Evolutionary conservation across 2,113 vertebrate genomes (phyloP).

Genomic region (Tympanuchus pallidicinctus): DNA sequence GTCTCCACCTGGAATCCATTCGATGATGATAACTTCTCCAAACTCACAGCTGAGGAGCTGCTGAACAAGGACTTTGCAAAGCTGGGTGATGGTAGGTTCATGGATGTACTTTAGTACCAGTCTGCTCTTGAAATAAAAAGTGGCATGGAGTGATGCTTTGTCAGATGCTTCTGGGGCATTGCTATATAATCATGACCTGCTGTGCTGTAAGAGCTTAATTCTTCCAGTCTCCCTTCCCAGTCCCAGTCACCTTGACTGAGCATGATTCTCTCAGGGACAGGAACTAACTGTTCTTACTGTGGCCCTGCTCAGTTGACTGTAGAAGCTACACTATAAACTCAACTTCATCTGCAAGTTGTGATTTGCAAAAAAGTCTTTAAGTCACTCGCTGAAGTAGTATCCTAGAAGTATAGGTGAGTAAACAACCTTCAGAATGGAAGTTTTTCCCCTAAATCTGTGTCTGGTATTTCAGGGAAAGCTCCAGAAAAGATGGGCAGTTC

Average conservation of each 20-base stretch:
- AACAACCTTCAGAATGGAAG: not conserved
- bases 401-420: not conserved
- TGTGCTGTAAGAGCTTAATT: not conserved
- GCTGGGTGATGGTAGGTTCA: constrained; percentile 87
- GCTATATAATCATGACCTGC: fast-evolving
- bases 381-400: not conserved
- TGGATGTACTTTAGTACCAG: not conserved
- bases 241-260: not conserved
- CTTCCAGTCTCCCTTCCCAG: not conserved
- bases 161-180: not conserved
- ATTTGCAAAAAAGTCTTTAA: not conserved
- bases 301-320: not conserved
- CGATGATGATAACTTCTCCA: constrained; percentile 98
- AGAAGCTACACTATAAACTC: not conserved
- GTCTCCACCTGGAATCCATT: constrained; percentile 94
- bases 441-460: not conserved
- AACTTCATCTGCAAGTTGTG: not conserved
- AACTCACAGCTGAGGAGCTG: constrained; percentile 96
- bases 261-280: not conserved
- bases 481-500: constrained; percentile 84
- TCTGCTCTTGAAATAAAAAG: not conserved
- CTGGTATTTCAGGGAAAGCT: constrained; percentile 79
- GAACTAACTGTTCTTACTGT: not conserved
- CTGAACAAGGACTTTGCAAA: constrained; percentile 98
- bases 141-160: not conserved